phyloP scores from a whole-genome alignment of 2,888 invertebrate genomes.

The Congeria kusceri region DNA sequence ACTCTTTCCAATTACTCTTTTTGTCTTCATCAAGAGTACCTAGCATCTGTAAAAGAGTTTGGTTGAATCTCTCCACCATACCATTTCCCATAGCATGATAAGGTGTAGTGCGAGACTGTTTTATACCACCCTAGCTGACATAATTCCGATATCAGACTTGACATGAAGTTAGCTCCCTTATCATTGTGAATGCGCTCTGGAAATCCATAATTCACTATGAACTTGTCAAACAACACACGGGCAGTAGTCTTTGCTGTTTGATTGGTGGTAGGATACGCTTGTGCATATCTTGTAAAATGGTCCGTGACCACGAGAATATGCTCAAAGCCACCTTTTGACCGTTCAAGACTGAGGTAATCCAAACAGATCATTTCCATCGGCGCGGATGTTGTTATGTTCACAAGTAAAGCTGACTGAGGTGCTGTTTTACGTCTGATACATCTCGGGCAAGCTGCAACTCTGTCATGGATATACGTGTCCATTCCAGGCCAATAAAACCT shows the following conservation, averaged over 20 bases:
- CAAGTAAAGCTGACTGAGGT: too few relatives aligned
- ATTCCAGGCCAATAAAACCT: too few relatives aligned
- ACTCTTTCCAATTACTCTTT: slow-evolving; percentile 39
- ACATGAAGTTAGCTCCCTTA: slow-evolving; percentile 37
- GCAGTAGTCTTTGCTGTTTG: not conserved
- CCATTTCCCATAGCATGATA: slow-evolving; percentile 60
- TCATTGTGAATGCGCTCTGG: slow-evolving; percentile 40
- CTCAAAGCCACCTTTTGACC: too few relatives aligned
- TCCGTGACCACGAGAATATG: slow-evolving; percentile 46
- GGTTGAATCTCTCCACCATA: slow-evolving; percentile 43
- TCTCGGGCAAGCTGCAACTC: too few relatives aligned
- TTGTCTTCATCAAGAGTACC: slow-evolving; percentile 26
- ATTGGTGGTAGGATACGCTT: slow-evolving; percentile 1
- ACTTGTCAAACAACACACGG: not conserved
- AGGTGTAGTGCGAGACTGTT: too few relatives aligned
- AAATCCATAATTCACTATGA: slow-evolving; percentile 16
- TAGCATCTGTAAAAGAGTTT: slow-evolving; percentile 34
- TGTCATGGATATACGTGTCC: too few relatives aligned
- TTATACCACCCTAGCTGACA: too few relatives aligned
- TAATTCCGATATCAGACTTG: slow-evolving; percentile 28
- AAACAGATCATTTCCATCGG: too few relatives aligned
- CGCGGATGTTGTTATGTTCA: too few relatives aligned
- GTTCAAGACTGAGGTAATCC: too few relatives aligned
- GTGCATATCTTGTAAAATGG: slow-evolving; percentile 27
- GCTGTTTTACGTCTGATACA: too few relatives aligned